These are phyloP conservation scores for Eremophila alpestris DNA, from an alignment of 2,797 vertebrate species.

Conservation along the genomic window DNA sequence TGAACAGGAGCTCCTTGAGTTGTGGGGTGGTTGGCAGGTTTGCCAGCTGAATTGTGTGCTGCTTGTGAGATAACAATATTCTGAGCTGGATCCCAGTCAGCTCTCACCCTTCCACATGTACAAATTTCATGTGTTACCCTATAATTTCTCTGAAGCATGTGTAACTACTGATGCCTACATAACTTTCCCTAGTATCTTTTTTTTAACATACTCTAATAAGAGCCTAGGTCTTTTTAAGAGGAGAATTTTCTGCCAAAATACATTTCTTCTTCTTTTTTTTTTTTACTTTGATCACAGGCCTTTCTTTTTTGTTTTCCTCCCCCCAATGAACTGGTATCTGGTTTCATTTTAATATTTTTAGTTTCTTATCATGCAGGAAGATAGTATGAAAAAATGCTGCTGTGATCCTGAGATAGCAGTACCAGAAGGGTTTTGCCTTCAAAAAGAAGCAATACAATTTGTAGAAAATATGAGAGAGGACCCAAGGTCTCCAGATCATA, in stretches of 20 bases:
- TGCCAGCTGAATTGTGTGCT: neutral
- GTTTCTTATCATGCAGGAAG: neutral
- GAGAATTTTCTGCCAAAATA: neutral
- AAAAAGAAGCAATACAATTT: slow-evolving; percentile 31
- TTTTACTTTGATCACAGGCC: neutral
- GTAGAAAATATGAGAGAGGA: slow-evolving; percentile 13
- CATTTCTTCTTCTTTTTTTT: neutral
- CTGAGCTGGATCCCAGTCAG: neutral
- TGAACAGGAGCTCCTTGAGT: neutral
- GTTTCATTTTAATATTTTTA: neutral
- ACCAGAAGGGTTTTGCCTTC: slow-evolving; percentile 12
- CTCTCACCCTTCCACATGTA: neutral
- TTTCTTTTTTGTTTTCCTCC: fast-evolving
- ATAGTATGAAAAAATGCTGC: neutral
- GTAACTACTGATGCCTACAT: neutral
- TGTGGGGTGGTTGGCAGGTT: neutral
- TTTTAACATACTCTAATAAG: neutral
- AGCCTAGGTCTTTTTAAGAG: neutral
- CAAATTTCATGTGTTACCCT: neutral
- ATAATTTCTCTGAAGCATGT: neutral
- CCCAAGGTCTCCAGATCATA: slow-evolving; percentile 16
- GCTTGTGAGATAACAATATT: neutral
- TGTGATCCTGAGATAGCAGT: neutral
- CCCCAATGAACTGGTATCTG: fast-evolving
- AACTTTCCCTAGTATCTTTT: neutral